These are phyloP conservation scores for Cheilosia scutellata DNA, from an alignment of 2,888 invertebrate genomes.

Conservation along the genomic window DNA sequence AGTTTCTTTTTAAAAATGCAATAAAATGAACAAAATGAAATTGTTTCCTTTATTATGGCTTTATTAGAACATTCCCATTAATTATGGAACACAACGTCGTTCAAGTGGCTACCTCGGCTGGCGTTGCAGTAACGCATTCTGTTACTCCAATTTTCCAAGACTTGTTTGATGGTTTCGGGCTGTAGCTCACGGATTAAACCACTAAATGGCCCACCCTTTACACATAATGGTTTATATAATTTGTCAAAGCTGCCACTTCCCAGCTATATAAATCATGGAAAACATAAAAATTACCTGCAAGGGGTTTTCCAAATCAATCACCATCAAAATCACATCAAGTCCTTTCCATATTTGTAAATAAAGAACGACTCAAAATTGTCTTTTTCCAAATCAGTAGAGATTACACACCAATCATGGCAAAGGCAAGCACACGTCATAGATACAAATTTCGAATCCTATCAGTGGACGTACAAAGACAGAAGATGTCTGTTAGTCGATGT, in stretches of 20 bases:
- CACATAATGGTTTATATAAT: constrained; percentile 8
- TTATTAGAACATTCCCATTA: too few species aligned
- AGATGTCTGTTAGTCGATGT: not conserved
- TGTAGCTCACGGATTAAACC: too few species aligned
- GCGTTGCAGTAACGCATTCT: too few species aligned
- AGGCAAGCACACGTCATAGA: not conserved
- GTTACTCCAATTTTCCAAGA: too few species aligned
- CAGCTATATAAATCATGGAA: not conserved
- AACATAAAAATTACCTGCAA: constrained; percentile 26
- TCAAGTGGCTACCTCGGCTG: too few species aligned
- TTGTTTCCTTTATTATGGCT: too few species aligned
- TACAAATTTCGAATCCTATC: not conserved
- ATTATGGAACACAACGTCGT: too few species aligned
- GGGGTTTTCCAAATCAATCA: constrained; percentile 30
- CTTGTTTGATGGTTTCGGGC: too few species aligned
- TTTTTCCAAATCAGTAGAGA: constrained; percentile 14
- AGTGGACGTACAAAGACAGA: not conserved
- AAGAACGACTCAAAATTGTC: too few species aligned
- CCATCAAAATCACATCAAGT: constrained; percentile 23
- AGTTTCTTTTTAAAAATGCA: too few species aligned
- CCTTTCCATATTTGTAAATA: not conserved
- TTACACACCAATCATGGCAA: not conserved
- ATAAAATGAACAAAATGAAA: too few species aligned
- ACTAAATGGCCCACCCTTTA: too few species aligned
- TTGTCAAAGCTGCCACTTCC: constrained; percentile 8